phyloP scores from a whole-genome alignment of 2,888 invertebrate species.

The Drosophila borborema region DNA sequence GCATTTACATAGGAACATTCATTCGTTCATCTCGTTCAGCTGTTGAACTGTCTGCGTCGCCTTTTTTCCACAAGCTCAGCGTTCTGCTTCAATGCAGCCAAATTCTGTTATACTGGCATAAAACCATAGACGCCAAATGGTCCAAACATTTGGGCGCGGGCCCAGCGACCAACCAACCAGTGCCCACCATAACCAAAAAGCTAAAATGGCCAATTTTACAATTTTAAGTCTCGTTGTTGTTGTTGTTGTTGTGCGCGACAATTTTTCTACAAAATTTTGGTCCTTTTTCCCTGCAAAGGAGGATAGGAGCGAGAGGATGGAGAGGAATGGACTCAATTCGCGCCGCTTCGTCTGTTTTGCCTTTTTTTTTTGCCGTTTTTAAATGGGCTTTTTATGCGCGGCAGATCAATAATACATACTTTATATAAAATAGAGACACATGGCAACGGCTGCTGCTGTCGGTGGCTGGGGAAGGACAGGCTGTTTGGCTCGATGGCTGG shows the following conservation, averaged over 20 bases:
- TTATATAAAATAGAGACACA: slow-evolving; percentile 64
- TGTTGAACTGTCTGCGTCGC: slow-evolving; percentile 41
- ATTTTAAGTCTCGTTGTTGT: slow-evolving; percentile 56
- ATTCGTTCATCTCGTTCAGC: slow-evolving; percentile 35
- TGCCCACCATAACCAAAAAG: slow-evolving; percentile 73
- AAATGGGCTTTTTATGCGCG: slow-evolving; percentile 81
- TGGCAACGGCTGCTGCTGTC: slow-evolving; percentile 1
- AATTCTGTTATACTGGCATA: slow-evolving; percentile 74
- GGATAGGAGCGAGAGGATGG: background rate
- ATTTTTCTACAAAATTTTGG: slow-evolving; percentile 75
- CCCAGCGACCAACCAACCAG: slow-evolving; percentile 25
- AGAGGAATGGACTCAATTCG: slow-evolving; percentile 48
- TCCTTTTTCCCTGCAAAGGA: slow-evolving; percentile 27
- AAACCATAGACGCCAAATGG: slow-evolving; percentile 49
- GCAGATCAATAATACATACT: slow-evolving; percentile 80
- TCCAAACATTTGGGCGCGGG: slow-evolving; percentile 16
- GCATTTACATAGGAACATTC: slow-evolving; percentile 60
- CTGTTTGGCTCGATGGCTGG: background rate
- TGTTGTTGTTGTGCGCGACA: slow-evolving; percentile 52
- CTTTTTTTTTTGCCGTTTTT: slow-evolving; percentile 63
- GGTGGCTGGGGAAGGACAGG: slow-evolving; percentile 1
- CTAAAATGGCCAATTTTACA: slow-evolving; percentile 81
- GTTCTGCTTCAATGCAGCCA: slow-evolving; percentile 78
- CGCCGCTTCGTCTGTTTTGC: slow-evolving; percentile 58
- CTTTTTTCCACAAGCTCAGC: slow-evolving; percentile 71